Percentiles rank a stretch among this genome's conserved stretches.
phyloP scores from a whole-genome alignment of 2,113 vertebrate genomes.

The Piliocolobus tephrosceles region DNA sequence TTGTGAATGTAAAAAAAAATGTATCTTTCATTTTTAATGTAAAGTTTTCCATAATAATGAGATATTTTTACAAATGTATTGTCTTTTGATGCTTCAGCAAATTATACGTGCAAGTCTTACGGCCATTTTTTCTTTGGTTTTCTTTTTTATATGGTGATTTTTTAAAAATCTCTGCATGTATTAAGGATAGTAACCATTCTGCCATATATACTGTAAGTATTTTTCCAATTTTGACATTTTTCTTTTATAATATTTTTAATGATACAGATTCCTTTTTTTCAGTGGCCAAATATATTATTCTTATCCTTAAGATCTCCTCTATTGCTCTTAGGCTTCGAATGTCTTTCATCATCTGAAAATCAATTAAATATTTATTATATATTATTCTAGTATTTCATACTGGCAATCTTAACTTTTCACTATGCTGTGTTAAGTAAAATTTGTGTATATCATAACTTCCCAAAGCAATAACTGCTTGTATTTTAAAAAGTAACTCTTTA shows the following conservation, averaged over 20 bases:
- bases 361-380: background rate
- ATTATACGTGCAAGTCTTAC: background rate
- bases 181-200: background rate
- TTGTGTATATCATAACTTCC: background rate
- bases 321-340: background rate
- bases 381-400: background rate
- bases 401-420: background rate
- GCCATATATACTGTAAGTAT: background rate
- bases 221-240: background rate
- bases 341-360: background rate
- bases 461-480: background rate
- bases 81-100: background rate
- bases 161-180: background rate
- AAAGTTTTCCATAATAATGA: background rate
- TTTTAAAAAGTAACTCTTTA: constrained; percentile 18
- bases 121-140: background rate
- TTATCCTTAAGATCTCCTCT: background rate
- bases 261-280: background rate
- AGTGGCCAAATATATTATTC: background rate
- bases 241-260: constrained; percentile 20
- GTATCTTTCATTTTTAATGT: background rate
- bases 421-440: background rate
- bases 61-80: background rate
- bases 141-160: background rate
- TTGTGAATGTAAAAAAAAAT: background rate